These are phyloP conservation scores for Patiria pectinifera DNA, from an alignment of 53 echinoderm and acorn worm species.

Conservation along the genomic window DNA sequence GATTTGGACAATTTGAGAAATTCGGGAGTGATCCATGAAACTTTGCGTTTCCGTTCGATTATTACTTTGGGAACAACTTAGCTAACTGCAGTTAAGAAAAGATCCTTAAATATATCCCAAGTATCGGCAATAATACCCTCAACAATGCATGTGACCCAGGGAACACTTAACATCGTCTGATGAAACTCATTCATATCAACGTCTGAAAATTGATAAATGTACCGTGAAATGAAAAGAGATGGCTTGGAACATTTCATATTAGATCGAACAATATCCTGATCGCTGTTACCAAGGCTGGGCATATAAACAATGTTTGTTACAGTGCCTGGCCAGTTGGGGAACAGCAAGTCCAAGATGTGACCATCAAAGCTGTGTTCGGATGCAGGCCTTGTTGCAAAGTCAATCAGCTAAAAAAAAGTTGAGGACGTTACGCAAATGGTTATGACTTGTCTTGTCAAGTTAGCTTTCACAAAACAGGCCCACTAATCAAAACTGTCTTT, in stretches of 20 bases:
- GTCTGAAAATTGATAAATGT: background rate
- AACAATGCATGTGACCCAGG: conserved; percentile 16
- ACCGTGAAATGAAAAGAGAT: background rate
- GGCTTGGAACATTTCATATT: background rate
- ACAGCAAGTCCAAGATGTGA: background rate
- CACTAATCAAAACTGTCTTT: too few relatives aligned
- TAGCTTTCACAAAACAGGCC: too few relatives aligned
- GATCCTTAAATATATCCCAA: background rate
- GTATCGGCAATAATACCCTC: background rate
- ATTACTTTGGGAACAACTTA: conserved; percentile 8
- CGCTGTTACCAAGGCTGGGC: too few relatives aligned
- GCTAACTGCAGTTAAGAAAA: background rate
- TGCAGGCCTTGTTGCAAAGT: background rate
- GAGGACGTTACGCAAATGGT: too few relatives aligned
- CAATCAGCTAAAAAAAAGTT: background rate
- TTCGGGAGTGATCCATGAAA: background rate
- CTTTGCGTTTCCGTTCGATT: conserved; percentile 13
- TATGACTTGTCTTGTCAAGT: too few relatives aligned
- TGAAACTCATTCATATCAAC: conserved; percentile 1
- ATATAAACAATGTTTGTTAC: too few relatives aligned
- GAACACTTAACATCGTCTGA: conserved; percentile 6
- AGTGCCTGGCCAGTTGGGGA: background rate
- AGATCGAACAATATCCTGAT: background rate
- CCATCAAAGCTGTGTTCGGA: conserved; percentile 1
- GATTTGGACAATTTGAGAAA: background rate